Evolutionary conservation across 2,888 invertebrate genomes (phyloP).

Genomic region (Stenolophus ochropezus): DNA sequence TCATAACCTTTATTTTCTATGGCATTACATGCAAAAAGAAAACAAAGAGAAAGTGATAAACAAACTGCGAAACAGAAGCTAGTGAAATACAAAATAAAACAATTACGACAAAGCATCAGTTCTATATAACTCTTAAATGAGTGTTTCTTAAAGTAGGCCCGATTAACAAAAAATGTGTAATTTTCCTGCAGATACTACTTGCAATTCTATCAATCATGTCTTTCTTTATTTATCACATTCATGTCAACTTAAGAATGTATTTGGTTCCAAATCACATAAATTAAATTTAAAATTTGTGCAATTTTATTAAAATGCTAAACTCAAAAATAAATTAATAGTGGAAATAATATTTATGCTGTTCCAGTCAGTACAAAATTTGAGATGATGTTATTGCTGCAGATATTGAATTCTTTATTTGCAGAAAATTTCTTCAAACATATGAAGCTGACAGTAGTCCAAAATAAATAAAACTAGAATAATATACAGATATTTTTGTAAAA

Average conservation of each 20-base stretch:
- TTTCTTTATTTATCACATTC: conserved; percentile 67
- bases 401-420: not conserved
- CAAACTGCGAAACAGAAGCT: conserved; percentile 45
- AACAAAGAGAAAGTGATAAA: conserved; percentile 50
- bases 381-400: not conserved
- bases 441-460: conserved; percentile 7
- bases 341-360: conserved; percentile 9
- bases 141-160: conserved; percentile 7
- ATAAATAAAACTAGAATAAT: conserved; percentile 12
- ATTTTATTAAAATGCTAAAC: conserved; percentile 7
- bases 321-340: conserved; percentile 20
- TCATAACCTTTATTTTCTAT: conserved; percentile 50
- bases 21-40: conserved; percentile 55
- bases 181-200: conserved; percentile 25
- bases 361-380: not conserved
- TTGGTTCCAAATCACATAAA: conserved; percentile 26
- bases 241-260: conserved; percentile 59
- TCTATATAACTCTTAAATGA: conserved; percentile 71
- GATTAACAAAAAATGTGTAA: conserved; percentile 38
- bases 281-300: conserved; percentile 16
- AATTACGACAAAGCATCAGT: conserved; percentile 68
- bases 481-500: too few relatives aligned
- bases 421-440: not conserved
- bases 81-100: conserved; percentile 52
- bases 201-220: conserved; percentile 59